Conservation (phyloP, 2,797 vertebrate species). For the Otolemur crassicaudatus region DNA sequence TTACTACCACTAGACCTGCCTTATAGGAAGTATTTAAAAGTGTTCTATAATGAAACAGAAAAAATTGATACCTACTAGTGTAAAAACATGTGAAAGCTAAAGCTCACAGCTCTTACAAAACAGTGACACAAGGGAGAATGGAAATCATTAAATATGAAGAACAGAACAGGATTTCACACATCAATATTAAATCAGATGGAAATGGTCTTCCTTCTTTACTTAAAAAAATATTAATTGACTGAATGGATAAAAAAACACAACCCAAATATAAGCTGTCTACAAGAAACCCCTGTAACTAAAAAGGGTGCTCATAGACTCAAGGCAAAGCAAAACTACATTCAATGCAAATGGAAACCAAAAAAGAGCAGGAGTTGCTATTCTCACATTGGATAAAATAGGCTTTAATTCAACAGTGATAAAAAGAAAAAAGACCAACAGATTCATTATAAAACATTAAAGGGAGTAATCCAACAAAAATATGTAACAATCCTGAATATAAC, state of each 20-base stretch:
- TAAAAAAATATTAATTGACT: not conserved
- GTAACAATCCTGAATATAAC: not conserved
- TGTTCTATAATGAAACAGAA: not conserved
- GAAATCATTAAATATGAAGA: not conserved
- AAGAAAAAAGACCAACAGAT: not conserved
- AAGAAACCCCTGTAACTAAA: not conserved
- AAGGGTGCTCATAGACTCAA: not conserved
- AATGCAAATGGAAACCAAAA: not conserved
- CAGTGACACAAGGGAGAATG: not conserved
- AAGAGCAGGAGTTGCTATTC: not conserved
- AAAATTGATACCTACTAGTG: not conserved
- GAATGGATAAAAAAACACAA: not conserved
- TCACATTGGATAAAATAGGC: not conserved
- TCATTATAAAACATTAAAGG: not conserved
- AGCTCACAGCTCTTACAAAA: not conserved
- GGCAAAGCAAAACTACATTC: not conserved
- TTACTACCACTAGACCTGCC: not conserved
- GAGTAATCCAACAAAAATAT: not conserved
- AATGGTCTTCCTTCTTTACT: not conserved
- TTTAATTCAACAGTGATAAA: not conserved
- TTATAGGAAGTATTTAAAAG: not conserved
- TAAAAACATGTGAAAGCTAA: not conserved
- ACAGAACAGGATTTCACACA: not conserved
- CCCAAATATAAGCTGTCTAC: not conserved
- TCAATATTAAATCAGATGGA: not conserved